Evolutionary conservation across 2,888 invertebrate genomes (phyloP).

Genomic region (Coelinius sp.): DNA sequence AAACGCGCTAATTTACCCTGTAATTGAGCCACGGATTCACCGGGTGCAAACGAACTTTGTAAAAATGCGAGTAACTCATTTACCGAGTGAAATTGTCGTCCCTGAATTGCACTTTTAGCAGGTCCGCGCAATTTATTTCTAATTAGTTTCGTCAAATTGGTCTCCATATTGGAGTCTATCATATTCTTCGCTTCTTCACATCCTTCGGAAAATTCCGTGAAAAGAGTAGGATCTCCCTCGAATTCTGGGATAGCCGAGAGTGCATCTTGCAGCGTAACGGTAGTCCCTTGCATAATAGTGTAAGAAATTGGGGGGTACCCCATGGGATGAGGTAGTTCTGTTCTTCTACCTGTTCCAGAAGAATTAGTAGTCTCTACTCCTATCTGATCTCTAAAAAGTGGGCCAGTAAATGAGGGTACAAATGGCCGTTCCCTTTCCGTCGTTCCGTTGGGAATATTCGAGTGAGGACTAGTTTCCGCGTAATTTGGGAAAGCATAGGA

Average conservation of each 20-base stretch:
- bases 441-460: no score
- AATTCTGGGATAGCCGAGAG: not conserved
- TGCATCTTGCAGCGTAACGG: not conserved
- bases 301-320: not conserved
- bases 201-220: not conserved
- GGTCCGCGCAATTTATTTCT: not conserved
- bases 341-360: no score
- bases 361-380: no score
- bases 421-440: no score
- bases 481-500: no score
- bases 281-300: not conserved
- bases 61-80: not conserved
- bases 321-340: not conserved
- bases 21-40: conserved; percentile 6
- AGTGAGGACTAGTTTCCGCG: no score
- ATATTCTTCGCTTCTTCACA: not conserved
- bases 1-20: conserved; percentile 8
- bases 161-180: not conserved
- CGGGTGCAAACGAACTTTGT: not conserved
- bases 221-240: not conserved
- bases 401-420: no score
- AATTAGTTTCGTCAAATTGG: not conserved
- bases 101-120: not conserved
- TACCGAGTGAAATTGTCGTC: not conserved
- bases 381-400: no score